Conservation (phyloP, 2,888 invertebrate species). For the Aquatica leii region DNA sequence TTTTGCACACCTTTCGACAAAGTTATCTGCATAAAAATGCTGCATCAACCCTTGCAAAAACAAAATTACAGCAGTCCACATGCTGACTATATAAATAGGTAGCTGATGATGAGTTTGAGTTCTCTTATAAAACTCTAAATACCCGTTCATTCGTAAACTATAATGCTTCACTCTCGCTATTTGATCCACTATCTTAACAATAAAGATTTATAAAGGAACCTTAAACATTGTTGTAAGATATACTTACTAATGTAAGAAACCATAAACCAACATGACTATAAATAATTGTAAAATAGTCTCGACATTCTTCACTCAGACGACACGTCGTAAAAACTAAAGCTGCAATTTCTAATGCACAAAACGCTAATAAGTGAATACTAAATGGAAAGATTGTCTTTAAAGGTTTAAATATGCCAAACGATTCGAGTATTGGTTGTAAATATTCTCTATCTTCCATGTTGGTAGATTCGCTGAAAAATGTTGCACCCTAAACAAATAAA, state of each 20-base stretch:
- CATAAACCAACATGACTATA: slow-evolving; percentile 67
- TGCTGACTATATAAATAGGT: slow-evolving; percentile 69
- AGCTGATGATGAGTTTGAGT: slow-evolving; percentile 67
- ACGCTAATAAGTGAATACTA: slow-evolving; percentile 52
- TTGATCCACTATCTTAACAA: slow-evolving; percentile 66
- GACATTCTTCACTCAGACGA: slow-evolving; percentile 60
- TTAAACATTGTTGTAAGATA: slow-evolving; percentile 15
- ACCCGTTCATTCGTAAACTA: slow-evolving; percentile 69
- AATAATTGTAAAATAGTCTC: slow-evolving; percentile 67
- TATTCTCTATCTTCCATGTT: slow-evolving; percentile 57
- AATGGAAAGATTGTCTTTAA: slow-evolving; percentile 54
- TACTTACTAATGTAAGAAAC: slow-evolving; percentile 66
- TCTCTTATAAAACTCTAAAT: slow-evolving; percentile 73
- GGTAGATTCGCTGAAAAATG: slow-evolving; percentile 59
- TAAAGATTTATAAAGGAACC: slow-evolving; percentile 6
- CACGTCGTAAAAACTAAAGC: slow-evolving; percentile 55
- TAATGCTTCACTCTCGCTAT: slow-evolving; percentile 68
- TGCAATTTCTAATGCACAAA: slow-evolving; percentile 53
- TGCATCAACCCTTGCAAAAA: slow-evolving; percentile 66
- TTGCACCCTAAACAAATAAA: slow-evolving; percentile 55
- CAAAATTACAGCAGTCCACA: slow-evolving; percentile 68
- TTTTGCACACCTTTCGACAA: slow-evolving; percentile 63
- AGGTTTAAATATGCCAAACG: slow-evolving; percentile 57
- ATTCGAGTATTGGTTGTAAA: slow-evolving; percentile 56
- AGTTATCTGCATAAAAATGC: slow-evolving; percentile 65